phyloP scores from a whole-genome alignment of 2,888 invertebrate genomes.

The Pardosa pseudoannulata region DNA sequence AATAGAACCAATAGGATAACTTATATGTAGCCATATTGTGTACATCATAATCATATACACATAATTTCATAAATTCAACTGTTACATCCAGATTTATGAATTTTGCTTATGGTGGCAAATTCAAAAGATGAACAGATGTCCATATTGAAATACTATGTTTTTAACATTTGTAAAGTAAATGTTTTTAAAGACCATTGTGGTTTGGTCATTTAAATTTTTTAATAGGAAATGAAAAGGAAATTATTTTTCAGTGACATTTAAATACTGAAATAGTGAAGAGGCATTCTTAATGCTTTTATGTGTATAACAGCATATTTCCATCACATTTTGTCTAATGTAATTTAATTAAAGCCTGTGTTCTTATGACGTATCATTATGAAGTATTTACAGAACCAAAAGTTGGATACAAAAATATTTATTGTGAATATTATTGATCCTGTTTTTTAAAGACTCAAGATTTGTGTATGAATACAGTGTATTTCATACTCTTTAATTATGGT shows the following conservation, averaged over 20 bases:
- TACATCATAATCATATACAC: neutral
- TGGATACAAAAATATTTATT: no score
- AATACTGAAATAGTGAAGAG: neutral
- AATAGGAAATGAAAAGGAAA: neutral
- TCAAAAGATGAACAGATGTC: neutral
- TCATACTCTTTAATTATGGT: neutral
- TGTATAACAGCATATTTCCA: neutral
- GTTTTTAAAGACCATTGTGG: slow-evolving; percentile 14
- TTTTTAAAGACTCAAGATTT: neutral
- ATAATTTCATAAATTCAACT: slow-evolving; percentile 2
- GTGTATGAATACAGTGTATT: neutral
- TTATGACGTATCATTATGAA: neutral
- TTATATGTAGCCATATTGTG: neutral
- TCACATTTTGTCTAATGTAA: neutral
- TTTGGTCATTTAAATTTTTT: slow-evolving; percentile 1
- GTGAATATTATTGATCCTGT: no score
- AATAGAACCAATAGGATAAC: no score
- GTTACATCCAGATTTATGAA: neutral
- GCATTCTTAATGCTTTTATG: slow-evolving; percentile 2
- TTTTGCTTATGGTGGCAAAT: neutral
- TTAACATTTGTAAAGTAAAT: slow-evolving; percentile 12
- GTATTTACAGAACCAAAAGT: neutral
- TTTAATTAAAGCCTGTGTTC: no score
- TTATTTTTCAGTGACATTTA: neutral
- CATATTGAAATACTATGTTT: slow-evolving; percentile 4